A percentile compares a stretch with the other conserved stretches of the same genome.
phyloP scores from a whole-genome alignment of 2,888 invertebrate genomes.

The Scaptomyza flava region DNA sequence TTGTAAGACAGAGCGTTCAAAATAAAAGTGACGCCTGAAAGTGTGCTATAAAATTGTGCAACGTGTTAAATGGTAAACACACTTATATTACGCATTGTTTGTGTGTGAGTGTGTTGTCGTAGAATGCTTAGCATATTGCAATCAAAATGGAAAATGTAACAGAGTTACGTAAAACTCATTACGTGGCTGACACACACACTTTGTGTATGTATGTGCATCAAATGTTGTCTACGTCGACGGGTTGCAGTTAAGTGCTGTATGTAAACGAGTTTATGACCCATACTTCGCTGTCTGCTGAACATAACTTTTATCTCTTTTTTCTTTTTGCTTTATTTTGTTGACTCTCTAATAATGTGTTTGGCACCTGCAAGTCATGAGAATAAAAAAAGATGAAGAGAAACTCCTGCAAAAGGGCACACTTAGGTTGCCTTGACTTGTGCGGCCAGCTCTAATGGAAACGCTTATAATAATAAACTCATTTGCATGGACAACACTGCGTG shows the following conservation, averaged over 20 bases:
- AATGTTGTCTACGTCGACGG: constrained; percentile 49
- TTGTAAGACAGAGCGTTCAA: constrained; percentile 1
- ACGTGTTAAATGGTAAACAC: constrained; percentile 50
- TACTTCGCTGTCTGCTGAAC: constrained; percentile 26
- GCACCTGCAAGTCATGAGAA: constrained; percentile 51
- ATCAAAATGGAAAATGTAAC: constrained; percentile 71
- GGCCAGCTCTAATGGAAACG: constrained; percentile 22
- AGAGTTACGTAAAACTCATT: constrained; percentile 64
- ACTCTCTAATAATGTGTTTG: constrained; percentile 40
- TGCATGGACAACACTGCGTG: not conserved
- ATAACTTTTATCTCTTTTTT: not conserved
- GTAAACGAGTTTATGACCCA: constrained; percentile 47
- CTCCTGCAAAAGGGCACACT: constrained; percentile 15
- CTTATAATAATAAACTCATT: constrained; percentile 24
- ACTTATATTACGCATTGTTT: constrained; percentile 12
- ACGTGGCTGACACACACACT: constrained; percentile 52
- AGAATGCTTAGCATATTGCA: constrained; percentile 70
- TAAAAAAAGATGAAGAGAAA: not conserved
- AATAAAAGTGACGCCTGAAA: constrained; percentile 30
- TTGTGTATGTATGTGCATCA: constrained; percentile 2
- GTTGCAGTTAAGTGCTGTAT: constrained; percentile 49
- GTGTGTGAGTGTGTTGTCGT: constrained; percentile 13
- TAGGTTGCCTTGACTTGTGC: constrained; percentile 23
- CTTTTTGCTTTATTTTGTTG: constrained; percentile 21
- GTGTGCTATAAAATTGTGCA: constrained; percentile 50